Percentiles rank a stretch among this genome's conserved stretches.
Conservation (phyloP, 2,797 vertebrate genomes). For the Sebastes matsubarae region DNA sequence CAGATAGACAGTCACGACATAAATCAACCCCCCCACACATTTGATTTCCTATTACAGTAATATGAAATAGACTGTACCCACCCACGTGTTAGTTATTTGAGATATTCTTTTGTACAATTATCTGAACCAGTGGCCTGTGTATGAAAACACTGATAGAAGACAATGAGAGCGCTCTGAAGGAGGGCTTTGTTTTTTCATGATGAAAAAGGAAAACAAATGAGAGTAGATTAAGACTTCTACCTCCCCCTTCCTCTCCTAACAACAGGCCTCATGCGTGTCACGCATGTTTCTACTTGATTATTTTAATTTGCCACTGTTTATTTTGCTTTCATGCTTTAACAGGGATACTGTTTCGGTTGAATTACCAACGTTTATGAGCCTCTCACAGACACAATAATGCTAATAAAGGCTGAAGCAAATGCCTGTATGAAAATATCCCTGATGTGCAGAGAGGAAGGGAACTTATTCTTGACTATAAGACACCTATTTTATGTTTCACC, state of each 20-base stretch:
- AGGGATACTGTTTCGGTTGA: constrained; percentile 35
- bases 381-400: constrained; percentile 32
- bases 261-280: constrained; percentile 42
- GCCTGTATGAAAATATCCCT: constrained; percentile 4
- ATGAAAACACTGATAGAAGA: constrained; percentile 57
- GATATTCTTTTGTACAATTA: constrained; percentile 68
- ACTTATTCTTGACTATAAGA: background rate
- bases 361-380: constrained; percentile 39
- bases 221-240: constrained; percentile 50
- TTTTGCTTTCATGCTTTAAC: constrained; percentile 45
- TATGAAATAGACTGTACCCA: constrained; percentile 19
- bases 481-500: background rate
- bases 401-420: constrained; percentile 28
- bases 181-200: constrained; percentile 26
- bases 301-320: constrained; percentile 66
- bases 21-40: constrained; percentile 6
- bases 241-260: constrained; percentile 13
- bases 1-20: background rate
- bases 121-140: constrained; percentile 69
- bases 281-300: constrained; percentile 53
- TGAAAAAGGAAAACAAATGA: constrained; percentile 48
- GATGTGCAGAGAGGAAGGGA: background rate
- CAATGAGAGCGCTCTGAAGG: constrained; percentile 39
- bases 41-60: constrained; percentile 1
- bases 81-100: constrained; percentile 33